Percentiles rank a stretch among this genome's conserved stretches.
These are phyloP conservation scores for Galeopsomyia nigrocyanea DNA, from an alignment of 2,888 invertebrate genomes.

Conservation along the genomic window DNA sequence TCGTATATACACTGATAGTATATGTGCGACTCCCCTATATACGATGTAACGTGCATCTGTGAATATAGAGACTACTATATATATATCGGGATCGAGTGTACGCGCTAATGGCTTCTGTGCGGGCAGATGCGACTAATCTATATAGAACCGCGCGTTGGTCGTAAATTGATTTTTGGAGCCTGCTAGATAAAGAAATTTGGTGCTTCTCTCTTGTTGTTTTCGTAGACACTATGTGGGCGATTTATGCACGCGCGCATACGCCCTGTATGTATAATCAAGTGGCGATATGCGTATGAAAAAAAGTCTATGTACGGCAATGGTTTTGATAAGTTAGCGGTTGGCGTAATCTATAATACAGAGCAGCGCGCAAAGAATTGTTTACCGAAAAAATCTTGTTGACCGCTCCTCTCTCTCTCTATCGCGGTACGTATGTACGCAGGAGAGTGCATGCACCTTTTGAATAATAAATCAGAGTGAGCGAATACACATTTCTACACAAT, in stretches of 20 bases:
- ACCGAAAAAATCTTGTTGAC: background rate
- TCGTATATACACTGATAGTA: slow-evolving; percentile 21
- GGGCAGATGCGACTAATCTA: slow-evolving; percentile 36
- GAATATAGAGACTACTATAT: background rate
- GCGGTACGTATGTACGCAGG: background rate
- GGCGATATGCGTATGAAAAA: too few species aligned
- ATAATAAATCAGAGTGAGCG: slow-evolving; percentile 26
- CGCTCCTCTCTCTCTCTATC: background rate
- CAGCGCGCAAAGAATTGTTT: background rate
- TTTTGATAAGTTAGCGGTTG: too few species aligned
- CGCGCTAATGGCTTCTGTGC: slow-evolving; percentile 27
- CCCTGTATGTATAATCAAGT: too few species aligned
- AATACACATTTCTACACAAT: too few species aligned
- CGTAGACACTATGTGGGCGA: background rate
- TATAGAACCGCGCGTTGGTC: background rate
- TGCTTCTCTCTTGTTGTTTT: background rate
- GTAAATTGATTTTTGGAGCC: background rate
- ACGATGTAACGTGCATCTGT: too few species aligned
- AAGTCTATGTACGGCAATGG: too few species aligned
- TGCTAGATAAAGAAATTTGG: slow-evolving; percentile 2
- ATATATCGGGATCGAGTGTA: slow-evolving; percentile 25
- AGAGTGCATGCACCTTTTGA: slow-evolving; percentile 19
- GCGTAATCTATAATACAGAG: too few species aligned
- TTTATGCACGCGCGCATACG: slow-evolving; percentile 14
- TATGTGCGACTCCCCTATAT: background rate